Evolutionary conservation across 2,888 invertebrate species (phyloP).

Genomic region (Megamerina dolium): DNA sequence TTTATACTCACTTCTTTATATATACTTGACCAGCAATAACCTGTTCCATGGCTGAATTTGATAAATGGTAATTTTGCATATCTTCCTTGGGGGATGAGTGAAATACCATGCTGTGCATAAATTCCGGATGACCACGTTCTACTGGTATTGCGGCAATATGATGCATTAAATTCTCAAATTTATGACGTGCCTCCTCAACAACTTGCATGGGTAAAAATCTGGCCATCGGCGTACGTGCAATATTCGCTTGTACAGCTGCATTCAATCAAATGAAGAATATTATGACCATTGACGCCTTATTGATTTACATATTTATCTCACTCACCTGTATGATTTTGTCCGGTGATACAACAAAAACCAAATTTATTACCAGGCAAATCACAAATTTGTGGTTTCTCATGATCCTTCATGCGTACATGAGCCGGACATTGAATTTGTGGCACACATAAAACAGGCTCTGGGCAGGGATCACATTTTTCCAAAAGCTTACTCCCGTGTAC

Average conservation of each 20-base stretch:
- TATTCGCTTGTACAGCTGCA: slow-evolving; percentile 14
- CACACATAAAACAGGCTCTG: slow-evolving; percentile 54
- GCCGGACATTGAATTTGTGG: slow-evolving; percentile 63
- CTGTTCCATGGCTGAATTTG: slow-evolving; percentile 52
- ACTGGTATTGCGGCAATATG: slow-evolving; percentile 41
- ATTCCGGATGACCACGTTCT: slow-evolving; percentile 43
- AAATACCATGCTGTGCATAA: slow-evolving; percentile 42
- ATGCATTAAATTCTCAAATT: slow-evolving; percentile 47
- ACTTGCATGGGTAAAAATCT: slow-evolving; percentile 26
- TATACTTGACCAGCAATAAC: slow-evolving; percentile 52
- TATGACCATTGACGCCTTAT: background rate
- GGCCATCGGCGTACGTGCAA: slow-evolving; percentile 12
- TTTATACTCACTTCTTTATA: slow-evolving; percentile 46
- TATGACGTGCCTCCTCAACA: slow-evolving; percentile 38
- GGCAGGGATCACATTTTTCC: slow-evolving; percentile 47
- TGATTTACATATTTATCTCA: background rate
- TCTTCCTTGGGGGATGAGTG: slow-evolving; percentile 44
- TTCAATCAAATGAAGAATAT: background rate
- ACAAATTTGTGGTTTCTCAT: slow-evolving; percentile 51
- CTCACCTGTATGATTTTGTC: slow-evolving; percentile 53
- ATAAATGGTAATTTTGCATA: slow-evolving; percentile 47
- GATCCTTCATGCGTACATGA: slow-evolving; percentile 50
- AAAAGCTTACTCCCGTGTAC: slow-evolving; percentile 17
- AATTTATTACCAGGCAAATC: slow-evolving; percentile 50
- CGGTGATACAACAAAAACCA: slow-evolving; percentile 62